Evolutionary conservation across 2,113 vertebrate species (phyloP), one percentile per base, ranked within the genome.

Genomic region (Bubo blakistoni): DNA sequence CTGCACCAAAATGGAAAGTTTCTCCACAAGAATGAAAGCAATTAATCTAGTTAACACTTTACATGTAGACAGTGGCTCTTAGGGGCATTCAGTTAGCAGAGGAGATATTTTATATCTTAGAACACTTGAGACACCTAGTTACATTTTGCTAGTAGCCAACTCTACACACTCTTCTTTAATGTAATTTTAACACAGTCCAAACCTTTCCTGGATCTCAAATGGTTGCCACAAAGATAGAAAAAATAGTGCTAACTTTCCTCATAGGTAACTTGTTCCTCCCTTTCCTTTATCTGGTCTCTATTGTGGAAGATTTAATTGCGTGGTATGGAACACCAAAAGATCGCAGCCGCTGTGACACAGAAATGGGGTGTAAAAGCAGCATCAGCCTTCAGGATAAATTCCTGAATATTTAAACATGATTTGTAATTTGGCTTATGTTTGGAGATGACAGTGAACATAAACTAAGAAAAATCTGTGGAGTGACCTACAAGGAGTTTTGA

Each of bases 261-360:
- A 30, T 51, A 58, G 11, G 51, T 54, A 36, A 26, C 5, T 38
- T 1, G 0, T 52, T 77, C 26, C 9, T 78, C 20, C 25, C 34
- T 73, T 58, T 52, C 27, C 7, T 71, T 65, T 78, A 40, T n/a
- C 38, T 65, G 7, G 16, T 46, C 29, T 54, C 57, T 25, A 27
- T 16, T 46, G 46, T 40, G n/a, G 44, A 71, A 88, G 25, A 58
- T 24, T 36, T 55, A 36, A 51, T 42, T 81, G 4, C 1, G 3
- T 22, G 11, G 3, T 52, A 36, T 36, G 10, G 29, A 78, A 32
- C 3, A 26, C 6, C 19, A 52, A 29, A 54, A 72, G 30, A 73
- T 25, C 1, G 2, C 29, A 51, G 8, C 15, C 2, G 1, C 20
- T 12, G 2, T 73, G 27, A 47, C 0, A 1, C 29, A 38, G 25